Percentiles rank a stretch among this genome's conserved stretches.
phyloP scores from a whole-genome alignment of 2,888 invertebrate genomes.

The Andrena camellia region DNA sequence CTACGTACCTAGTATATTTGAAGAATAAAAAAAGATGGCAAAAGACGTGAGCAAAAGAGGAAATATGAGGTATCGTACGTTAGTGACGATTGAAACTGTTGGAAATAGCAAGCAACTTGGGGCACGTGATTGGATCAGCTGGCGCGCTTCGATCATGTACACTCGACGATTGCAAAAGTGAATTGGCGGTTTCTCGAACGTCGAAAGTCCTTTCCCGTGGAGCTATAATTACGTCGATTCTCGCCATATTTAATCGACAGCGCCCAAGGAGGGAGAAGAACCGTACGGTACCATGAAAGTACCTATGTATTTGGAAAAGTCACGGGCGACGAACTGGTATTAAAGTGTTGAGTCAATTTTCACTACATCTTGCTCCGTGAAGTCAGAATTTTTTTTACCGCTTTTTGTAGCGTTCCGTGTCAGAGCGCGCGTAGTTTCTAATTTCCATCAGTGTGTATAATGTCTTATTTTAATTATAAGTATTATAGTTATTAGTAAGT shows the following conservation, averaged over 20 bases:
- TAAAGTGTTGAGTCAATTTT: conserved; percentile 29
- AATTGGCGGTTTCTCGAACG: conserved; percentile 79
- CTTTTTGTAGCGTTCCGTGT: not conserved
- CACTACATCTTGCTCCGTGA: conserved; percentile 21
- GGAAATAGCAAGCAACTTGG: conserved; percentile 47
- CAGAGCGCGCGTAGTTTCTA: no score
- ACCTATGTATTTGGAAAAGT: conserved; percentile 46
- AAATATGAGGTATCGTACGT: not conserved
- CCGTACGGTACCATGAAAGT: conserved; percentile 19
- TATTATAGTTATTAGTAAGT: no score
- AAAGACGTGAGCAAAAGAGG: no score
- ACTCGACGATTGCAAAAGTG: conserved; percentile 78
- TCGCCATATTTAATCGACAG: conserved; percentile 53
- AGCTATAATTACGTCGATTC: conserved; percentile 47
- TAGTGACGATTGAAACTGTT: conserved; percentile 26
- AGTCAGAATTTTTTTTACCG: not conserved
- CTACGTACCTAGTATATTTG: no score
- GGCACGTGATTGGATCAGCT: conserved; percentile 57
- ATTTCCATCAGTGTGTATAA: no score
- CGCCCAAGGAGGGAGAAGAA: conserved; percentile 30
- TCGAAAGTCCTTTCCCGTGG: conserved; percentile 74
- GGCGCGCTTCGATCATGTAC: conserved; percentile 56
- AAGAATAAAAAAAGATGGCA: no score
- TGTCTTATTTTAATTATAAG: no score
- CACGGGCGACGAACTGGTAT: conserved; percentile 58